phyloP scores from a whole-genome alignment of 2,113 vertebrate species.

The Cephalopholis sonnerati region DNA sequence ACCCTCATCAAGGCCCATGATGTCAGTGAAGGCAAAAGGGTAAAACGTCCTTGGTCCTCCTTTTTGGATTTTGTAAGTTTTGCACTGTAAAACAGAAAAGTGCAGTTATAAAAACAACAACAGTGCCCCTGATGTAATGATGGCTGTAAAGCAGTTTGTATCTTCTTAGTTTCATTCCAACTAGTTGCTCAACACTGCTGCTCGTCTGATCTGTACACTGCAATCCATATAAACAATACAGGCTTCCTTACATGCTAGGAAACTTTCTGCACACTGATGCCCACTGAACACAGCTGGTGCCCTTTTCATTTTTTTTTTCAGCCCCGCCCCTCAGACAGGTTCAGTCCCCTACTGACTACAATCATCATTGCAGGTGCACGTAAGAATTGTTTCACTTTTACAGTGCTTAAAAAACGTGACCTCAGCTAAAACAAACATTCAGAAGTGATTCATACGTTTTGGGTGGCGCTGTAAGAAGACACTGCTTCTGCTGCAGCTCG shows the following conservation, averaged over 20 bases:
- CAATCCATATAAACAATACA: too few species aligned
- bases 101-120: neutral
- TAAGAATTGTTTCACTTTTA: neutral
- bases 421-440: neutral
- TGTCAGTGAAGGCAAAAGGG: slow-evolving; percentile 48
- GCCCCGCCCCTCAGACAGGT: too few species aligned
- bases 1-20: slow-evolving; percentile 21
- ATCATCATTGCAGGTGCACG: neutral
- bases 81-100: slow-evolving; percentile 25
- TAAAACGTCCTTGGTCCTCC: neutral
- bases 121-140: neutral
- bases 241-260: too few species aligned
- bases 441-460: slow-evolving; percentile 8
- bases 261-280: too few species aligned
- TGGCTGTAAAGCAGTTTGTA: too few species aligned
- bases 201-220: neutral
- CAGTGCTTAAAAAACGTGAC: neutral
- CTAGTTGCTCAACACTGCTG: neutral
- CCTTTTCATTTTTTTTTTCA: too few species aligned
- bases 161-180: too few species aligned
- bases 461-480: neutral
- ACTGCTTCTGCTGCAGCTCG: neutral
- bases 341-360: too few species aligned
- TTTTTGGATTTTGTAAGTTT: slow-evolving; percentile 21
- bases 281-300: too few species aligned